phyloP scores from a whole-genome alignment of 2,888 invertebrate genomes.

The Melieria omissa region DNA sequence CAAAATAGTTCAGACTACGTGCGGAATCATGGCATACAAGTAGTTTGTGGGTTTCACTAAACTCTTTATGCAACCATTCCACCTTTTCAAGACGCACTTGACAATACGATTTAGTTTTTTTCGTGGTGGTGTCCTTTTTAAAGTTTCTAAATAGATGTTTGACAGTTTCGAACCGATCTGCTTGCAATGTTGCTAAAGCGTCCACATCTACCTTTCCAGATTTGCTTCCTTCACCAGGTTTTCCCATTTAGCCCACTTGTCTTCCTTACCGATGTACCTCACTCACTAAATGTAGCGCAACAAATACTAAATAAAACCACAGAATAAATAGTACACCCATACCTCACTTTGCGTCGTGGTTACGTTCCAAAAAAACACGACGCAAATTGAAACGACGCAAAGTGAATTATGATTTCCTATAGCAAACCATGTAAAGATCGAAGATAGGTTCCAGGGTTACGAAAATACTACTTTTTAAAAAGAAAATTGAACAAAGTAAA shows the following conservation, averaged over 20 bases:
- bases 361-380: too few species aligned
- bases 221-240: background rate
- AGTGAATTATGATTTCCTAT: too few species aligned
- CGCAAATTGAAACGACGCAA: too few species aligned
- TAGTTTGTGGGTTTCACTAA: slow-evolving; percentile 12
- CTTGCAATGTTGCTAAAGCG: background rate
- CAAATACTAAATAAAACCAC: background rate
- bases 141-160: slow-evolving; percentile 4
- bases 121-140: slow-evolving; percentile 10
- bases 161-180: slow-evolving; percentile 3
- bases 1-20: too few species aligned
- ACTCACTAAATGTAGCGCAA: background rate
- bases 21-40: background rate
- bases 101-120: too few species aligned
- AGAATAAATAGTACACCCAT: too few species aligned
- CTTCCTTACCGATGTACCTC: background rate
- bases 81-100: slow-evolving; percentile 5
- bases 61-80: background rate
- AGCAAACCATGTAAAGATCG: too few species aligned
- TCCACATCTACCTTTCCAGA: background rate
- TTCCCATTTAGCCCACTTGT: background rate
- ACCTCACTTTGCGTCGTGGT: too few species aligned
- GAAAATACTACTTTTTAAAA: too few species aligned
- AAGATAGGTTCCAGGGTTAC: too few species aligned
- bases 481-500: too few species aligned